These are phyloP conservation scores for Hydra vulgaris DNA, from an alignment of 30 jellyfish, hydroid and myxozoan genomes.

Conservation along the genomic window DNA sequence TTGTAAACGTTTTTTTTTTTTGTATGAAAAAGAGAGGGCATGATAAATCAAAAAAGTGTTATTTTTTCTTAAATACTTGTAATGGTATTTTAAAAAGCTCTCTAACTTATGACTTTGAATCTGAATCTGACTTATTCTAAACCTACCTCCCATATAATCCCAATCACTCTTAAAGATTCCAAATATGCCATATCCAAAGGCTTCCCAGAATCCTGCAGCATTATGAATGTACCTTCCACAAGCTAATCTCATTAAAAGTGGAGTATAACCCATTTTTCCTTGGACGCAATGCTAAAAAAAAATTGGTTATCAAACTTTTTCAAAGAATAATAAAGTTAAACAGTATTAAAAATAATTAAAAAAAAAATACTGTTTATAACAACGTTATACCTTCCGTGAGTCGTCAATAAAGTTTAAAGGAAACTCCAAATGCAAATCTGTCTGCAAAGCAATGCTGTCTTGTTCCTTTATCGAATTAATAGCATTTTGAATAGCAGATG, in stretches of 20 bases:
- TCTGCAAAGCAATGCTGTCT: slow-evolving; percentile 48
- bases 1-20: too few species aligned
- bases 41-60: too few species aligned
- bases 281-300: slow-evolving; percentile 48
- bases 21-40: too few species aligned
- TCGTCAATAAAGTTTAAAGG: slow-evolving; percentile 64
- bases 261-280: slow-evolving; percentile 66
- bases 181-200: slow-evolving; percentile 62
- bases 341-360: background rate
- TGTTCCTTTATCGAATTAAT: slow-evolving; percentile 40
- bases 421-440: slow-evolving; percentile 59
- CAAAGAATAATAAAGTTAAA: background rate
- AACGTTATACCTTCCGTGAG: slow-evolving; percentile 38
- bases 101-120: too few species aligned
- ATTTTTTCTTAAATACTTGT: background rate
- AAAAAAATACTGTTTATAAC: background rate
- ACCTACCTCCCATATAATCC: slow-evolving; percentile 57
- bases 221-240: slow-evolving; percentile 48
- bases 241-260: slow-evolving; percentile 48
- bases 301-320: background rate
- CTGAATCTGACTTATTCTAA: too few species aligned
- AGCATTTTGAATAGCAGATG: slow-evolving; percentile 71
- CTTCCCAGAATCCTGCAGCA: slow-evolving; percentile 73
- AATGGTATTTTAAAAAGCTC: too few species aligned
- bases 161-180: slow-evolving; percentile 48